phyloP scores from a whole-genome alignment of 2,797 vertebrate species.

The Enteromius afrohamiltoni region DNA sequence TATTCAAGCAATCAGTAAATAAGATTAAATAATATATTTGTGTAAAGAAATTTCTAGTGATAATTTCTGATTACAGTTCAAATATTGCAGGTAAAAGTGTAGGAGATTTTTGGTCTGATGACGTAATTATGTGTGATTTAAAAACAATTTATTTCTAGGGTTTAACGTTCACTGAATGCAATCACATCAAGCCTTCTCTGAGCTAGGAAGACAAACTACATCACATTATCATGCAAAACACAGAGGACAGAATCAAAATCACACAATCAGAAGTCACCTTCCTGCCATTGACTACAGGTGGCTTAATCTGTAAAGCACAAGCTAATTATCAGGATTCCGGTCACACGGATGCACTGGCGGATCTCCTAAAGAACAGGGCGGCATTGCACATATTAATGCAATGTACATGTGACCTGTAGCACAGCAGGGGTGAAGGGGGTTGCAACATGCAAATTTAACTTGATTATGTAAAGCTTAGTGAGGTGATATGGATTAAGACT shows the following conservation, averaged over 20 bases:
- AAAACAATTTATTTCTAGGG: neutral
- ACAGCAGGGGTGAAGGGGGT: slow-evolving; percentile 52
- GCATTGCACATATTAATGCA: slow-evolving; percentile 62
- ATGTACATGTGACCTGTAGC: slow-evolving; percentile 42
- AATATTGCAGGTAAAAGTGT: neutral
- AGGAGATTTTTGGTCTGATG: neutral
- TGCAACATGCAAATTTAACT: slow-evolving; percentile 58
- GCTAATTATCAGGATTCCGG: slow-evolving; percentile 65
- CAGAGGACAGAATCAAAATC: slow-evolving; percentile 45
- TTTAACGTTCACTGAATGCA: neutral
- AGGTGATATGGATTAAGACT: slow-evolving; percentile 61
- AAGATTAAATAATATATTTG: neutral
- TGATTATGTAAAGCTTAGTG: slow-evolving; percentile 63
- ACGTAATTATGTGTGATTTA: neutral
- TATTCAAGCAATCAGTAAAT: neutral
- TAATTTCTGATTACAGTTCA: neutral
- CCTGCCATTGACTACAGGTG: slow-evolving; percentile 56
- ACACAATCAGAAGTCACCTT: slow-evolving; percentile 60
- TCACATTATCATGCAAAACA: slow-evolving; percentile 13
- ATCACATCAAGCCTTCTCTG: neutral
- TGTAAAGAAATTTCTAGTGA: neutral
- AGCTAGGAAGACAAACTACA: neutral
- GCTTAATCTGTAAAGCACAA: slow-evolving; percentile 57
- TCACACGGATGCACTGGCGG: slow-evolving; percentile 55
- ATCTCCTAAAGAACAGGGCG: slow-evolving; percentile 52